phyloP scores from a whole-genome alignment of 2,888 invertebrate genomes.

The Ochropacha duplaris region DNA sequence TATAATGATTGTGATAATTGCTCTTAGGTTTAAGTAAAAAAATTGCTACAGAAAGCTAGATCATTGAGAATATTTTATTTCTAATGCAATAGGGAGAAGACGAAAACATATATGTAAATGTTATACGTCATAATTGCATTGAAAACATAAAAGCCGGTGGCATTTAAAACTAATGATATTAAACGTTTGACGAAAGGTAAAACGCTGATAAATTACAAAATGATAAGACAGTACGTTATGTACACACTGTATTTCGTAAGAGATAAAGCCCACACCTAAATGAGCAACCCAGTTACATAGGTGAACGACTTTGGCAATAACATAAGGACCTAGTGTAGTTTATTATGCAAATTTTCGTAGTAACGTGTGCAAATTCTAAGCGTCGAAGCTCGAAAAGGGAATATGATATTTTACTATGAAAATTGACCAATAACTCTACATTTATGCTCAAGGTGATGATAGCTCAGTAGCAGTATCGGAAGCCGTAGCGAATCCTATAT shows the following conservation, averaged over 20 bases:
- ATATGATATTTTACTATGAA: not conserved
- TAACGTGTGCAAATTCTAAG: slow-evolving; percentile 4
- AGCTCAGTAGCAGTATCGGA: no score
- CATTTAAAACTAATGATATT: not conserved
- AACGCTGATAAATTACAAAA: slow-evolving; percentile 4
- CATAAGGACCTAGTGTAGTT: slow-evolving; percentile 19
- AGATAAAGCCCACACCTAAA: slow-evolving; percentile 37
- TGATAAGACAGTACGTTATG: slow-evolving; percentile 8
- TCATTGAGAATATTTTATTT: not conserved
- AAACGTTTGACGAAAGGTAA: slow-evolving; percentile 1
- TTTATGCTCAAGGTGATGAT: no score
- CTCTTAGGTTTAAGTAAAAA: no score
- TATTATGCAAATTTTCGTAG: slow-evolving; percentile 5
- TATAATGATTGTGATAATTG: no score
- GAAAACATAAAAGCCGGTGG: not conserved
- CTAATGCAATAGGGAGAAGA: not conserved
- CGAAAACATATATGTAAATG: not conserved
- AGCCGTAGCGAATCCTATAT: no score
- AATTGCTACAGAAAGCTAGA: no score
- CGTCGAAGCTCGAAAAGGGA: not conserved
- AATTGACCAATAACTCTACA: no score
- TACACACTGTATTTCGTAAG: slow-evolving; percentile 32
- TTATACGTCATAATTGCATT: not conserved
- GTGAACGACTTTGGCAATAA: slow-evolving; percentile 43
- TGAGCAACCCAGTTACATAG: slow-evolving; percentile 50